Evolutionary conservation across 2,888 invertebrate species (phyloP), one percentile per base, ranked within the genome.

Genomic region (Cantharis lateralis): DNA sequence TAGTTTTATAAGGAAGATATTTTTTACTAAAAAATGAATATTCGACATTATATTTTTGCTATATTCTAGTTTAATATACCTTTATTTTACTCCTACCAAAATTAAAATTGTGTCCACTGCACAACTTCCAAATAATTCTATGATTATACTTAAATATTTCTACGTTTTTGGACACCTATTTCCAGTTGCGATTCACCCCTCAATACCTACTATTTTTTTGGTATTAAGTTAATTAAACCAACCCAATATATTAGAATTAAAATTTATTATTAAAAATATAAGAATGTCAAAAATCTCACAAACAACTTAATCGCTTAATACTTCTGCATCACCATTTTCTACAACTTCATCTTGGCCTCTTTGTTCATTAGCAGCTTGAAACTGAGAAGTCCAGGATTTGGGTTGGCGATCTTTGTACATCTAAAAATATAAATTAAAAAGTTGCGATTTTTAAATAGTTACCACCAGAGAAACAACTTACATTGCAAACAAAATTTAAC

Each of bases 401-500:
- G 77, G 79, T 10, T 10, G 26, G 10, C 74, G 28, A 71, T 73
- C 73, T 10, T 72, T 73, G 20, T 75, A 79, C 48, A 77, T 71
- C 79, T 79, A 70, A 13, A 71, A 28, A 62, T 71, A 62, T 20
- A 20, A 20, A 4, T 20, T 9, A 26, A 20, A 62, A 78, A 48
- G 68, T 11, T 28, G 10, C 1, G 1, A 28, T 13, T 28, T 20
- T 20, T 20, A 20, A 3, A 20, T 20, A 2, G 4, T 20, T 20
- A 4, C 24, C 9, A 24, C 9, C 24, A 24, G 1, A 24, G 10
- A 69, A n/a, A 48, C 18, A 26, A 62, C 48, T 15, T 10, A 79
- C 79, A 64, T 79, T 77, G 15, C 79, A 79, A 70, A 79, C 77
- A 70, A 77, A 79, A 10, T 71, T 73, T 15, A 77, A 71, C 15